These are phyloP conservation scores for Leptestheria dahalacensis DNA, from an alignment of 1,140 invertebrate genomes.

Conservation along the genomic window DNA sequence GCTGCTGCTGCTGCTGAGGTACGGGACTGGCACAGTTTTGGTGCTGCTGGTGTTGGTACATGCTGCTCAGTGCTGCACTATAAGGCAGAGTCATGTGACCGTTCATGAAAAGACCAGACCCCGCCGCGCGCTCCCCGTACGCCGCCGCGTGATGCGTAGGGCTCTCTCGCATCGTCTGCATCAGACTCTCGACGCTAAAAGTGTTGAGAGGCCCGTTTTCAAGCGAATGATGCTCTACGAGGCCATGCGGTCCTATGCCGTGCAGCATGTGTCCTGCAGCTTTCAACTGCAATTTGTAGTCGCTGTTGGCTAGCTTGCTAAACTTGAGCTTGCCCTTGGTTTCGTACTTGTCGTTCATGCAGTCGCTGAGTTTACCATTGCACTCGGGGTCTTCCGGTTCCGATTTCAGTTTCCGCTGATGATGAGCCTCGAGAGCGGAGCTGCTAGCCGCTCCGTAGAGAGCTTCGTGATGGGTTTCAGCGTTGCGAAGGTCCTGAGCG, in stretches of 20 bases:
- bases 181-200: conserved; percentile 22
- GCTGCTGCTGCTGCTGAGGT: conserved; percentile 4
- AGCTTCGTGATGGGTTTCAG: conserved; percentile 1
- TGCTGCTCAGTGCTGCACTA: background rate
- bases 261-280: background rate
- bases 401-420: conserved; percentile 15
- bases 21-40: background rate
- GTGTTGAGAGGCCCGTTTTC: conserved; percentile 18
- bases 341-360: conserved; percentile 25
- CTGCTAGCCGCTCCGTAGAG: conserved; percentile 19
- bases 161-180: conserved; percentile 17
- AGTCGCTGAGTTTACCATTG: background rate
- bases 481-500: conserved; percentile 14
- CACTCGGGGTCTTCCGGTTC: conserved; percentile 6
- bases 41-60: conserved; percentile 6
- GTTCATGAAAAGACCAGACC: background rate
- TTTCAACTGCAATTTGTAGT: conserved; percentile 4
- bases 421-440: conserved; percentile 21
- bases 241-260: conserved; percentile 15
- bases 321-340: conserved; percentile 21
- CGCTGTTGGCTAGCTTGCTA: background rate
- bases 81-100: conserved; percentile 2
- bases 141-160: conserved; percentile 5
- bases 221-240: conserved; percentile 14
- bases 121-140: background rate